A percentile compares a stretch with the other conserved stretches of the same genome.
phyloP scores from a whole-genome alignment of 2,888 invertebrate genomes.

The Ceraclea dissimilis region DNA sequence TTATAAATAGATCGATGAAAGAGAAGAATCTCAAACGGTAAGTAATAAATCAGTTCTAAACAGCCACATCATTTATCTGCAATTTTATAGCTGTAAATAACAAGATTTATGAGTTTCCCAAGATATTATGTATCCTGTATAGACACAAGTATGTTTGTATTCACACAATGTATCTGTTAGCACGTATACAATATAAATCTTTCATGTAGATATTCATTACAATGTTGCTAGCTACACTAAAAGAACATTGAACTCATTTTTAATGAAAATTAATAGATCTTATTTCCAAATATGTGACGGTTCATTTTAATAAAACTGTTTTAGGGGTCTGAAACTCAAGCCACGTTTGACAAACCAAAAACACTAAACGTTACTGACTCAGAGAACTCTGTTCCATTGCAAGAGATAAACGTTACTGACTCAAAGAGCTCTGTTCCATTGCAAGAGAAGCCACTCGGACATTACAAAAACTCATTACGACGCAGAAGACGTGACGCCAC shows the following conservation, averaged over 20 bases:
- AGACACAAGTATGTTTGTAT: too few species aligned
- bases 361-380: background rate
- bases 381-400: background rate
- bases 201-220: too few species aligned
- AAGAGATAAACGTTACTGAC: conserved; percentile 7
- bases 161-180: too few species aligned
- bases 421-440: background rate
- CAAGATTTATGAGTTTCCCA: background rate
- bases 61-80: background rate
- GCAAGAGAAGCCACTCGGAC: conserved; percentile 14
- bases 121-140: too few species aligned
- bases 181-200: too few species aligned
- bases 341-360: background rate
- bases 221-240: too few species aligned
- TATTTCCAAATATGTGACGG: too few species aligned
- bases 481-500: conserved; percentile 11
- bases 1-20: background rate
- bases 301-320: background rate
- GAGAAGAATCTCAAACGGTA: background rate
- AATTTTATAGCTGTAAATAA: conserved; percentile 2
- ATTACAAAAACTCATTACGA: conserved; percentile 21
- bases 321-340: background rate
- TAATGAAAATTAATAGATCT: too few species aligned
- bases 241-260: too few species aligned
- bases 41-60: background rate